Evolutionary conservation across 2,888 invertebrate genomes (phyloP).

Genomic region (Oligia latruncula): DNA sequence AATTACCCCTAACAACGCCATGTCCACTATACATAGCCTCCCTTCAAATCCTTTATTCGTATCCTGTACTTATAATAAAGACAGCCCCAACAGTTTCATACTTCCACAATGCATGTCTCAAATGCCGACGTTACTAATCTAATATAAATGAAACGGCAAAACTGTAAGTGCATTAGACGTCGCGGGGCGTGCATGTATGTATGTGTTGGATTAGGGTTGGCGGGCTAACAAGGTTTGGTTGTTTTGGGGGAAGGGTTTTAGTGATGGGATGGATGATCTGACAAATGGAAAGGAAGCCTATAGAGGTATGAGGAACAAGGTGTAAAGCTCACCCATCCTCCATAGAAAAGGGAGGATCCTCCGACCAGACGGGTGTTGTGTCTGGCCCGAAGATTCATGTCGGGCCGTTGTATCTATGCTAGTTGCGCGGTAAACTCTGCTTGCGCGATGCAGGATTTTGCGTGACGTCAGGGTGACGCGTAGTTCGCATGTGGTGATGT

Average conservation of each 20-base stretch:
- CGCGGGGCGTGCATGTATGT: slow-evolving; percentile 4
- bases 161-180: slow-evolving; percentile 59
- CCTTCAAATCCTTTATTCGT: not conserved
- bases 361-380: too few relatives aligned
- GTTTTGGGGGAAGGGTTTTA: not conserved
- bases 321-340: too few relatives aligned
- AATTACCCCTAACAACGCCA: not conserved
- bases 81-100: slow-evolving; percentile 26
- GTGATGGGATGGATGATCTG: not conserved
- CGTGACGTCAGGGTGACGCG: too few relatives aligned
- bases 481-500: too few relatives aligned
- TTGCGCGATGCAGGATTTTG: too few relatives aligned
- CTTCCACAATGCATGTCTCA: slow-evolving; percentile 44
- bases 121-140: slow-evolving; percentile 50
- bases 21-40: slow-evolving; percentile 5
- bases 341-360: too few relatives aligned
- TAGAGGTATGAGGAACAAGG: too few relatives aligned
- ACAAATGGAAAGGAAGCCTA: not conserved
- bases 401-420: too few relatives aligned
- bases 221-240: not conserved
- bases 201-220: slow-evolving; percentile 41
- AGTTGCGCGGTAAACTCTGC: too few relatives aligned
- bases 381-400: too few relatives aligned
- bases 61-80: slow-evolving; percentile 24
- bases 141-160: slow-evolving; percentile 62